Conservation (phyloP, 2,888 invertebrate species). For the Eledona agricola region DNA sequence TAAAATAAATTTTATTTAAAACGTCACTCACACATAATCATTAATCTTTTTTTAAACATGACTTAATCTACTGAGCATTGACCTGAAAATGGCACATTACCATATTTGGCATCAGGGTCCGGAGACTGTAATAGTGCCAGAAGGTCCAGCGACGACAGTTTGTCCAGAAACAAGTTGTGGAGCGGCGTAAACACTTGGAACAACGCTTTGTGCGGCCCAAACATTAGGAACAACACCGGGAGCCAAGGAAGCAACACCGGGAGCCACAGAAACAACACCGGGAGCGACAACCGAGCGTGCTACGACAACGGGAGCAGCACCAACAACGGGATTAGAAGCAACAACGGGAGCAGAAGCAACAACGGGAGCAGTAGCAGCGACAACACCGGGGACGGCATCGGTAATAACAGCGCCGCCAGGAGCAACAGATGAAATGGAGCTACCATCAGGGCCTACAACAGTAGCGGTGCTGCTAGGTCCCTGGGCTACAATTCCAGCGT, state of each 20-base stretch:
- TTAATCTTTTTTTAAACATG: too few species aligned
- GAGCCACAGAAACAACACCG: slow-evolving; percentile 46
- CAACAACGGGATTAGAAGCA: slow-evolving; percentile 19
- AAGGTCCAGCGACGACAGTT: slow-evolving; percentile 49
- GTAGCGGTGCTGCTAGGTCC: slow-evolving; percentile 50
- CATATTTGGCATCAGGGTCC: too few species aligned
- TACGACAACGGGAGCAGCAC: slow-evolving; percentile 36
- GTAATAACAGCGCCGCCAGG: slow-evolving; percentile 44
- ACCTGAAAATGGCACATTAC: too few species aligned
- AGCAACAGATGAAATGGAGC: slow-evolving; percentile 42
- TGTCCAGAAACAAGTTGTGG: slow-evolving; percentile 33
- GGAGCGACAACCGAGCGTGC: slow-evolving; percentile 14
- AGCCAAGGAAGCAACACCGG: slow-evolving; percentile 49
- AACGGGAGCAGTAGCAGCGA: too few species aligned
- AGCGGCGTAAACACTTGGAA: slow-evolving; percentile 33
- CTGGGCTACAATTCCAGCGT: too few species aligned
- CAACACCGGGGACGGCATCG: slow-evolving; percentile 42
- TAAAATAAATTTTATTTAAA: too few species aligned
- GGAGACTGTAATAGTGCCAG: slow-evolving; percentile 47
- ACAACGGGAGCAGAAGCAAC: slow-evolving; percentile 18
- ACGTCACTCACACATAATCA: too few species aligned
- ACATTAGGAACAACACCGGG: slow-evolving; percentile 45
- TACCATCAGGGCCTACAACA: slow-evolving; percentile 50
- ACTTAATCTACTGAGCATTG: too few species aligned
- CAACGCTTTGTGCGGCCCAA: slow-evolving; percentile 19